Base-by-base conservation (phyloP, 2,888 invertebrate species). In the Cosmia pyralina region DNA sequence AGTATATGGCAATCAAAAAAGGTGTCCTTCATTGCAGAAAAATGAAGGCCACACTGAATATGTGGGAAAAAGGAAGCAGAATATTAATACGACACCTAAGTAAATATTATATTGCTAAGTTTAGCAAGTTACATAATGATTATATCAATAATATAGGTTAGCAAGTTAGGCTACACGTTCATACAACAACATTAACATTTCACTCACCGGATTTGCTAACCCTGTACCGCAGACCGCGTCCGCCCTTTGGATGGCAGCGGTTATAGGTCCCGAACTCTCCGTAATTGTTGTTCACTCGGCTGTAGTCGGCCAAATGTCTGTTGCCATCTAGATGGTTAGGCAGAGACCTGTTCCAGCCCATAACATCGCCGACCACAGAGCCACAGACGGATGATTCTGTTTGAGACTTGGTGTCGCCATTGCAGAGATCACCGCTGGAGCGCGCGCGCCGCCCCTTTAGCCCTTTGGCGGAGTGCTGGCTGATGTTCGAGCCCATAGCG, bases 401-500 rank as follows among this genome's bases (percentile, higher is more conserved):
- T 78, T 96, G 95, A 81, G 94, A 95, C 82, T 96, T 95, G 11
- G 93, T 91, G 88, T 96, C 96, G 90, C 96, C 96, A 94, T 97
- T 97, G 96, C 97, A 97, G 58, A 98, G 97, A 92, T 98, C 98
- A 59, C 98, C 98, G 86, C 97, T 97, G 80, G 98, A 98, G 85
- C 97, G 97, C 53, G 97, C 97, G 82, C 98, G 95, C 78, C 98
- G 96, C 79, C 98, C 98, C 74, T 97, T 97, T 65, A 97, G 96
- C 85, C 97, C 97, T 90, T 98, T 98, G 88, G 97, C 97, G 89
- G 97, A 97, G 93, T 97, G 97, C 82, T 98, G 97, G 96, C 98
- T 98, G 90, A 98, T 97, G 96, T 98, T 98, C 79, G 98, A 97
- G 92, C 98, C 98, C 98, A 98, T 98, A 89, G 93, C 96, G 90